Evolutionary conservation across 2,797 vertebrate genomes (phyloP), one percentile per base, ranked within the genome.

Genomic region (Mionectes olivaceus): DNA sequence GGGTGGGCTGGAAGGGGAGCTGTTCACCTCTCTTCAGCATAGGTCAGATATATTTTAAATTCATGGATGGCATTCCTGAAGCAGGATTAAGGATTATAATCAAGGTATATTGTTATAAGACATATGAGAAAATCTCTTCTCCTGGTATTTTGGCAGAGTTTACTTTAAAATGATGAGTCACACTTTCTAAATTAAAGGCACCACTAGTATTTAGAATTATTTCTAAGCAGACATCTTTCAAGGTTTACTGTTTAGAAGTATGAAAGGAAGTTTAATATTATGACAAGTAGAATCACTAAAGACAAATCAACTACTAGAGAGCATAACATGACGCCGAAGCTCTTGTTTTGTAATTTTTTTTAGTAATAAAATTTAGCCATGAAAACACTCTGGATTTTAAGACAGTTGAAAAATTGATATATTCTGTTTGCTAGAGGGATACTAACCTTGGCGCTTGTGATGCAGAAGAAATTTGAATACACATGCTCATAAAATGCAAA

Each of bases 1-100:
- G 17, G 13, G 1, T 5, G 2, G 5, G 3, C 3, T 8, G 2
- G 5, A 13, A 43, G 4, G 4, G 11, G 7, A 49, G 8, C 46
- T 37, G 2, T 35, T 70, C 2, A n/a, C 3, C 7, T 49, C 7
- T 73, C 22, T 77, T 86, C 25, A 47, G 13, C 8, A 59, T 5
- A 35, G 10, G 5, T 43, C 52, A 71, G 16, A 7, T 59, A 9
- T 35, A 53, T 64, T 81, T 91, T 75, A 7, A 55, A 55, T 47
- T 77, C 5, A 25, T 21, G 46, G 3, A 10, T 2, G 56, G 5
- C 30, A 65, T 55, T 64, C 25, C 41, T 76, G 30, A 87, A 50
- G 13, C 12, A 70, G 18, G 10, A 67, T 67, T 56, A 80, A 70
- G 4, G 6, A 52, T 25, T 68, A 4, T 32, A 60, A 14, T 68